Percentiles rank a stretch among this genome's conserved stretches.
These are phyloP conservation scores for Drosophila miranda DNA, from an alignment of 1,140 invertebrate genomes.

Conservation along the genomic window DNA sequence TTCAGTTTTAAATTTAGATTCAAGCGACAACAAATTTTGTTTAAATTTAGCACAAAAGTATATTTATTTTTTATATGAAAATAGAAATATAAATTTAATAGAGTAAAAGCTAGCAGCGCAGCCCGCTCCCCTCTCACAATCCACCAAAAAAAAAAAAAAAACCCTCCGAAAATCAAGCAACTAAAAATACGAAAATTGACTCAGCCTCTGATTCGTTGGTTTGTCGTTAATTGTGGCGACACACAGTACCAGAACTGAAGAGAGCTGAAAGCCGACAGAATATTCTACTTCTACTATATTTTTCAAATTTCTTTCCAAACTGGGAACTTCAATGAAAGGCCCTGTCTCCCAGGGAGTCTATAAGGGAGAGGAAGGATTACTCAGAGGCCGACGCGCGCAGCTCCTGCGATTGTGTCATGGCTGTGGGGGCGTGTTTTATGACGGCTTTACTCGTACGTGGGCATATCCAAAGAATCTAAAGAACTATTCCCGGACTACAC, in stretches of 20 bases:
- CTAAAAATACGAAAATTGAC: constrained; percentile 78
- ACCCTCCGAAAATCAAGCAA: constrained; percentile 29
- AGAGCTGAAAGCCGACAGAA: constrained; percentile 21
- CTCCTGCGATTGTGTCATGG: constrained; percentile 39
- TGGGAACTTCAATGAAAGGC: constrained; percentile 60
- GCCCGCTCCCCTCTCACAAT: too few relatives aligned
- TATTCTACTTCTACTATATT: constrained; percentile 53
- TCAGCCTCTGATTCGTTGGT: constrained; percentile 34
- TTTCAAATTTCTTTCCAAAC: constrained; percentile 79
- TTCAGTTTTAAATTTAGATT: constrained; percentile 51
- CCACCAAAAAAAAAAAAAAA: neutral
- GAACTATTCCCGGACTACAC: constrained; percentile 26
- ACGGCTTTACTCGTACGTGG: constrained; percentile 26
- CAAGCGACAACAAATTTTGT: constrained; percentile 39
- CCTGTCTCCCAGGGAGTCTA: constrained; percentile 7
- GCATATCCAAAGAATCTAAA: constrained; percentile 2
- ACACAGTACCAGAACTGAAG: constrained; percentile 17
- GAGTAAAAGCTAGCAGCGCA: constrained; percentile 14
- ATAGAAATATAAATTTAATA: constrained; percentile 48
- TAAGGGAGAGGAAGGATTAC: constrained; percentile 28
- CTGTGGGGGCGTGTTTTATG: constrained; percentile 40
- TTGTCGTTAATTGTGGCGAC: constrained; percentile 45
- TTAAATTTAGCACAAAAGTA: constrained; percentile 61
- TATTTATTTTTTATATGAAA: constrained; percentile 35
- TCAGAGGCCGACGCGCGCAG: constrained; percentile 5